These are phyloP conservation scores for Andrena fulva DNA, from an alignment of 2,888 invertebrate species.

Conservation along the genomic window DNA sequence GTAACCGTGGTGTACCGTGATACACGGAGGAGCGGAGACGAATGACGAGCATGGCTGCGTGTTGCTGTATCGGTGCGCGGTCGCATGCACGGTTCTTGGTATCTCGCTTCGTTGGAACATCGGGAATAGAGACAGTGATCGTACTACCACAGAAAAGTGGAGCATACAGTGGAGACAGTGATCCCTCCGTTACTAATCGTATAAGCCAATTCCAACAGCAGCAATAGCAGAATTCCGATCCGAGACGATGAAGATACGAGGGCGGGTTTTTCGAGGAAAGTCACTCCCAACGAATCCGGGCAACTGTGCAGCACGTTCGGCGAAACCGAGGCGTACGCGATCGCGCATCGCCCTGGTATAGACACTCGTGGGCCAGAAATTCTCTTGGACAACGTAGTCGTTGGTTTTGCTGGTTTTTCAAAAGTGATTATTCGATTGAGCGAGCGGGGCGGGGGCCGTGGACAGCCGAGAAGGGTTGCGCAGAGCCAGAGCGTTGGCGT, in stretches of 20 bases:
- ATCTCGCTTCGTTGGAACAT: not conserved
- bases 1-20: conserved; percentile 41
- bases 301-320: not conserved
- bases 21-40: conserved; percentile 29
- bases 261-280: conserved; percentile 23
- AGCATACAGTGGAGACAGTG: conserved; percentile 24
- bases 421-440: conserved; percentile 7
- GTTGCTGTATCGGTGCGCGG: not conserved
- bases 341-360: no score
- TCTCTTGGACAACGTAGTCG: not conserved
- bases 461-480: conserved; percentile 10
- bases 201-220: conserved; percentile 44
- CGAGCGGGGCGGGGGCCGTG: not conserved
- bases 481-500: not conserved
- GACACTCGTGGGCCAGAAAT: not conserved
- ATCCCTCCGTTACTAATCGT: conserved; percentile 34
- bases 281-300: not conserved
- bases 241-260: not conserved
- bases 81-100: not conserved
- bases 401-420: conserved; percentile 6
- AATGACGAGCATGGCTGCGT: not conserved
- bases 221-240: conserved; percentile 39
- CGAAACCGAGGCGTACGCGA: not conserved
- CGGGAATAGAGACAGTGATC: not conserved
- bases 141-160: not conserved